These are phyloP conservation scores for Malthinus seriepunctatus DNA, from an alignment of 2,888 invertebrate species.

Conservation along the genomic window DNA sequence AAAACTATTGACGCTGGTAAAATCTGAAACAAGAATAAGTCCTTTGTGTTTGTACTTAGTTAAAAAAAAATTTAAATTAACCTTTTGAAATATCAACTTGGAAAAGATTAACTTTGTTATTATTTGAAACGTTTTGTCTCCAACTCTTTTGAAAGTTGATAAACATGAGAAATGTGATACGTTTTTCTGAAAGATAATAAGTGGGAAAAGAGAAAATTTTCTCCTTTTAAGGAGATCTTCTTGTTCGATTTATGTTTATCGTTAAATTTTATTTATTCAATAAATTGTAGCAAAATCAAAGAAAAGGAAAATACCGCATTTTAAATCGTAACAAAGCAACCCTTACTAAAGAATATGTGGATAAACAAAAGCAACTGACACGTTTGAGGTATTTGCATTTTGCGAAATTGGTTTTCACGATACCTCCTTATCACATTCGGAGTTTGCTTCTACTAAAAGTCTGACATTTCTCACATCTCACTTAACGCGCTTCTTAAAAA, in stretches of 20 bases:
- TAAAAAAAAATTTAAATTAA: constrained; percentile 3
- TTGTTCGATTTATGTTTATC: background rate
- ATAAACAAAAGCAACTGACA: constrained; percentile 19
- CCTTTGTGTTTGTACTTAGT: background rate
- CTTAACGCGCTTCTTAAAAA: constrained; percentile 21
- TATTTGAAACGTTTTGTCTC: too few relatives aligned
- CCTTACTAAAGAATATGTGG: constrained; percentile 7
- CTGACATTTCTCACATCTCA: constrained; percentile 23
- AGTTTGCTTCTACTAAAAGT: constrained; percentile 11
- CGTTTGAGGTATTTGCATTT: constrained; percentile 29
- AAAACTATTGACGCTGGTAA: constrained; percentile 61
- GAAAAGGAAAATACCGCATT: too few relatives aligned
- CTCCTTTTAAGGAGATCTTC: too few relatives aligned
- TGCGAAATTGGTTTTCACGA: constrained; percentile 34
- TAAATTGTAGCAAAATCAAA: background rate
- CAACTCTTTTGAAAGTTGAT: too few relatives aligned
- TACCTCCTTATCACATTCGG: constrained; percentile 25
- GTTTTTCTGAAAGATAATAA: too few relatives aligned
- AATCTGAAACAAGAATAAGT: constrained; percentile 53
- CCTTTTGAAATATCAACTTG: background rate
- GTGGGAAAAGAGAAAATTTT: too few relatives aligned
- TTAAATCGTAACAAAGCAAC: constrained; percentile 3
- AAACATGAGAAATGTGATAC: too few relatives aligned
- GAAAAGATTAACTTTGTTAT: too few relatives aligned
- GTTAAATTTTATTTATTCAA: constrained; percentile 6